A percentile compares a stretch with the other conserved stretches of the same genome.
Evolutionary conservation across 2,888 invertebrate genomes (phyloP).

Genomic region (Prosopocoilus inquinatus): DNA sequence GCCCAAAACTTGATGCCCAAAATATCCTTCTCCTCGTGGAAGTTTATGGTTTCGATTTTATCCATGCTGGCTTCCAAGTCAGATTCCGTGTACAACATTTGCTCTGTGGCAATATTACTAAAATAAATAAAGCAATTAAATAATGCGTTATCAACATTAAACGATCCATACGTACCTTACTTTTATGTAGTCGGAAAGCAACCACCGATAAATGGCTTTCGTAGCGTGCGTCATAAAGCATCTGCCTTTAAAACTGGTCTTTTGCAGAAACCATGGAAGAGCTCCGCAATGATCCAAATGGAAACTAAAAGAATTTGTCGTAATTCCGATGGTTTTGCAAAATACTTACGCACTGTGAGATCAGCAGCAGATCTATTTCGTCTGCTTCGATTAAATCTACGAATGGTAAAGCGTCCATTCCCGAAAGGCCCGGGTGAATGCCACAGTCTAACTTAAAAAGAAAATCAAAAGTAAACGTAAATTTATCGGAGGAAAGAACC

Average conservation of each 20-base stretch:
- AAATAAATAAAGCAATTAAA: slow-evolving; percentile 10
- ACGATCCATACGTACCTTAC: slow-evolving; percentile 64
- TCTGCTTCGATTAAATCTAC: slow-evolving; percentile 97
- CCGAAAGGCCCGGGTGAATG: slow-evolving; percentile 95
- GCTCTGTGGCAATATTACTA: slow-evolving; percentile 94
- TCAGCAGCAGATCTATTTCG: slow-evolving; percentile 90
- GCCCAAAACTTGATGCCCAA: slow-evolving; percentile 98
- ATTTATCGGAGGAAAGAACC: background rate
- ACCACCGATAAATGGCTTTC: slow-evolving; percentile 98
- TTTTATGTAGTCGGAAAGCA: slow-evolving; percentile 98
- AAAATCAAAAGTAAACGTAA: background rate
- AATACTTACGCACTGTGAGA: slow-evolving; percentile 75
- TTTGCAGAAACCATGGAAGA: slow-evolving; percentile 94
- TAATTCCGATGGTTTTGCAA: background rate
- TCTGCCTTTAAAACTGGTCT: slow-evolving; percentile 95
- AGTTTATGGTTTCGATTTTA: slow-evolving; percentile 97
- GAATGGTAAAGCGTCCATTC: slow-evolving; percentile 97
- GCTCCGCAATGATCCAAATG: slow-evolving; percentile 99
- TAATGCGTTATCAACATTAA: background rate
- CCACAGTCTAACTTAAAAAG: slow-evolving; percentile 85
- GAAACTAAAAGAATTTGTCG: slow-evolving; percentile 63
- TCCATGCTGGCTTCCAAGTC: slow-evolving; percentile 98
- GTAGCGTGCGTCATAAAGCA: slow-evolving; percentile 99
- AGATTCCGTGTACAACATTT: slow-evolving; percentile 95
- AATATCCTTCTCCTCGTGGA: slow-evolving; percentile 97